Evolutionary conservation across 2,113 vertebrate genomes (phyloP).

Genomic region (Micronycteris hirsuta): DNA sequence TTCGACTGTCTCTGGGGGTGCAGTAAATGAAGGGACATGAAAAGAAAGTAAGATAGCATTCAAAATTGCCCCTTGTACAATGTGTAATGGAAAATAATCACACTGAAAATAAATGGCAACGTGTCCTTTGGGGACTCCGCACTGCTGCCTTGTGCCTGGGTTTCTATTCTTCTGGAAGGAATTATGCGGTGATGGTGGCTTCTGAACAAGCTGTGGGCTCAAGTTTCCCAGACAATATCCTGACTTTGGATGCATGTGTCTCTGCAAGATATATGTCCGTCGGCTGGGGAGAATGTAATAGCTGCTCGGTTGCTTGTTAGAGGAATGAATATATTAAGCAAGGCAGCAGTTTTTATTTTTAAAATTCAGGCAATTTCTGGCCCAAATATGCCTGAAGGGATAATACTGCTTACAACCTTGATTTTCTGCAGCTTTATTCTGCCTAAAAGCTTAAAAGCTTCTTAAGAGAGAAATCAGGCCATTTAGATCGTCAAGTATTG

Average conservation of each 20-base stretch:
- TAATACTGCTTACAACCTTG: slow-evolving; percentile 12
- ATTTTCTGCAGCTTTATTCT: background rate
- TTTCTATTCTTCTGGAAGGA: slow-evolving; percentile 67
- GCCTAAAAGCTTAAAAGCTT: slow-evolving; percentile 11
- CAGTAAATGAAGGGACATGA: slow-evolving; percentile 37
- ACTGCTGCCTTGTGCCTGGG: background rate
- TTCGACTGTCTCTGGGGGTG: slow-evolving; percentile 5
- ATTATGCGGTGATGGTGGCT: slow-evolving; percentile 19
- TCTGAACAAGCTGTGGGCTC: slow-evolving; percentile 41
- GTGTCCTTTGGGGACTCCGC: background rate
- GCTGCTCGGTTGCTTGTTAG: slow-evolving; percentile 47
- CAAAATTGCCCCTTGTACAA: background rate
- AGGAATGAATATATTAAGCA: slow-evolving; percentile 17
- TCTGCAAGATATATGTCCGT: slow-evolving; percentile 47
- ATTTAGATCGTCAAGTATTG: background rate
- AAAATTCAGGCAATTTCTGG: slow-evolving; percentile 36
- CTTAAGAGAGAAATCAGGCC: background rate
- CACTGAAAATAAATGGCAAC: slow-evolving; percentile 15
- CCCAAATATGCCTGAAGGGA: slow-evolving; percentile 26
- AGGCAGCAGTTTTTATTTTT: slow-evolving; percentile 62
- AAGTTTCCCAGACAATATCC: slow-evolving; percentile 70
- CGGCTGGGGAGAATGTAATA: background rate
- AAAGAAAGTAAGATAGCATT: slow-evolving; percentile 49
- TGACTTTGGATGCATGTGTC: slow-evolving; percentile 41
- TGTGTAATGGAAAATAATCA: slow-evolving; percentile 55